Conservation (phyloP, 2,888 invertebrate genomes). For the Sthenelais limicola region DNA sequence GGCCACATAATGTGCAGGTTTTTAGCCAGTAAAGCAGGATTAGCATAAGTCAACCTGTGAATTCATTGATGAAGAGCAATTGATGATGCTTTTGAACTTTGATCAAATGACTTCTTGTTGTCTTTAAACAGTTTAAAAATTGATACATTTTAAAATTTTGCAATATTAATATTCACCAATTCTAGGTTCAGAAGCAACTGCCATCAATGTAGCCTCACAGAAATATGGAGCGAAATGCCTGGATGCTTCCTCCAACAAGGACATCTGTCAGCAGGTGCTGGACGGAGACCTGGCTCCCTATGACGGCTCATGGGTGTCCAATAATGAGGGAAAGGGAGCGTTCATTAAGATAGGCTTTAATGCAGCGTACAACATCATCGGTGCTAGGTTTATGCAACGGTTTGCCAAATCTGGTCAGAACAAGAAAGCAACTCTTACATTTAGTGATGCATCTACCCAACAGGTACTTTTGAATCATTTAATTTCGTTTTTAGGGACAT, state of each 20-base stretch:
- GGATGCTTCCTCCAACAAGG: slow-evolving; percentile 2
- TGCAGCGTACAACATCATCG: background rate
- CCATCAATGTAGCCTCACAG: too few relatives aligned
- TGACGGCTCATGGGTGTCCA: slow-evolving; percentile 11
- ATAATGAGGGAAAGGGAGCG: background rate
- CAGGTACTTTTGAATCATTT: background rate
- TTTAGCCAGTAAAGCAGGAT: too few relatives aligned
- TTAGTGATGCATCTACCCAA: slow-evolving; percentile 12
- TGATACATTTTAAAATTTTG: too few relatives aligned
- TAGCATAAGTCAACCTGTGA: too few relatives aligned
- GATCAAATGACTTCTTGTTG: too few relatives aligned
- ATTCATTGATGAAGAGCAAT: too few relatives aligned
- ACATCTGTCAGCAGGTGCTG: background rate
- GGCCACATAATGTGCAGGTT: too few relatives aligned
- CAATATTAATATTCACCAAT: too few relatives aligned
- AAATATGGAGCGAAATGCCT: too few relatives aligned
- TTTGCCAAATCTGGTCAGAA: slow-evolving; percentile 1
- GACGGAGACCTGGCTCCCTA: slow-evolving; percentile 18
- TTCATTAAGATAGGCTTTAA: background rate
- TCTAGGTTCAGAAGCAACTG: too few relatives aligned
- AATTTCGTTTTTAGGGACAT: background rate
- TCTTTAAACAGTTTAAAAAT: too few relatives aligned
- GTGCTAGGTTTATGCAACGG: slow-evolving; percentile 17
- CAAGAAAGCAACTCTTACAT: background rate
- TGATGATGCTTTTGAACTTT: too few relatives aligned